Base-by-base conservation (phyloP, 1,140 invertebrate species). In the Drosophila athabasca region DNA sequence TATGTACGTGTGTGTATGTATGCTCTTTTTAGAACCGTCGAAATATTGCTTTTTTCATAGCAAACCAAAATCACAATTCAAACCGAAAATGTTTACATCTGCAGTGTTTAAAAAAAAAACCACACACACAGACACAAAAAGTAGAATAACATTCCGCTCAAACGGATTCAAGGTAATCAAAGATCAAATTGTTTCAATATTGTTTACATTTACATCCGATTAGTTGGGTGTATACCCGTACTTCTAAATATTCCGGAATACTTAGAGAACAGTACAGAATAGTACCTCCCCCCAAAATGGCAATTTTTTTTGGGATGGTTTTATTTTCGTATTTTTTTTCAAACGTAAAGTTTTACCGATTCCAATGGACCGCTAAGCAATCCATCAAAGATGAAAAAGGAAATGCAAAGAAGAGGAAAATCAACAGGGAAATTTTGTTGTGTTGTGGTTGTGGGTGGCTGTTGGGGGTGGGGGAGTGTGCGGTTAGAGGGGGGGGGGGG, bases 341-440 rank as follows among this genome's bases (percentile, higher is more conserved):
- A 15, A 59, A 49, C 39, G 41, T 52, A 2, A 65, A 57, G 60
- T 58, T 58, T 57, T 53, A 8, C 46, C 41, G 39, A 54, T 51
- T n/a, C 57, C 48, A 22, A 26, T 69, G 65, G 66, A 70, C 68
- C 53, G 61, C 61, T 55, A 58, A 64, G 53, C 74, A 81, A 84
- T 84, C 82, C 77, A 84, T 84, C 82, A 84, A 70, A 85, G 70
- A 58, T 17, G 35, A 39, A 19, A 50, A 51, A 46, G 44, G 39
- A 70, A 82, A 75, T 41, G 60, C 72, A 55, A 53, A 66, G 75
- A 69, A 57, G 4, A n/a, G 52, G 41, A 53, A 64, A 74, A 74
- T 45, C 70, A 73, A 74, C 69, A 65, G 69, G 26, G 44, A 24
- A 52, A 74, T 46, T 17, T 17, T 45, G 48, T 31, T 46, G 22